Evolutionary conservation across 2,888 invertebrate species (phyloP), one percentile per base, ranked within the genome.

Genomic region (Eupithecia centaureata): DNA sequence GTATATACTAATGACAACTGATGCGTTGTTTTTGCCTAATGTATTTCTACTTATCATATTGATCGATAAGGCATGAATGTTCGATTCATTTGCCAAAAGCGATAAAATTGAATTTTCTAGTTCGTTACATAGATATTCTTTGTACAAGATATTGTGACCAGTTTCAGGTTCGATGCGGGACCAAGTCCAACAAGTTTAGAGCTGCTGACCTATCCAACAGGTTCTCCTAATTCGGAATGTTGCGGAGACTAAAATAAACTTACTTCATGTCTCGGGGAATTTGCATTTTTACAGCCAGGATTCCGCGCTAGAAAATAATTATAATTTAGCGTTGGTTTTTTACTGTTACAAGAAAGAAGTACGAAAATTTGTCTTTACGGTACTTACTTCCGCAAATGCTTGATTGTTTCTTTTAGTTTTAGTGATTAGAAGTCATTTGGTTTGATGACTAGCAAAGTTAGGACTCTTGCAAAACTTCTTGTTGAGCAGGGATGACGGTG

Each of bases 31-130:
- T 54, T 56, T n/a, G 30, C 15, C n/a, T 56, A 28, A 30, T 56
- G 54, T 7, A 28, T n/a, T 56, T 56, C 47, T 47, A 47, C 22
- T 47, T 3, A 47, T 15, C n/a, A 28, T 25, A 27, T 27, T 52
- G 13, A 25, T 52, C 3, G 27, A 56, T 56, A 28, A 56, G 52
- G 52, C 52, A 51, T 52, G 8, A 52, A 52, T 52, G 54, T 56
- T 56, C 27, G 30, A 47, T 47, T 47, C 47, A 47, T 28, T 56
- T 30, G 30, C n/a, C n/a, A 22, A 61, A 61, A 32, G 61, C 32
- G 7, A 32, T 47, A 22, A 62, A 66, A 68, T 63, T 63, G 63
- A 73, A 68, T 64, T 62, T 65, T 68, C 63, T 56, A 68, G 65
- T 70, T 67, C 35, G 38, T 47, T 52, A 52, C 54, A 56, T 56